Evolutionary conservation across 2,113 vertebrate species (phyloP).

Genomic region (Xiphorhynchus elegans): DNA sequence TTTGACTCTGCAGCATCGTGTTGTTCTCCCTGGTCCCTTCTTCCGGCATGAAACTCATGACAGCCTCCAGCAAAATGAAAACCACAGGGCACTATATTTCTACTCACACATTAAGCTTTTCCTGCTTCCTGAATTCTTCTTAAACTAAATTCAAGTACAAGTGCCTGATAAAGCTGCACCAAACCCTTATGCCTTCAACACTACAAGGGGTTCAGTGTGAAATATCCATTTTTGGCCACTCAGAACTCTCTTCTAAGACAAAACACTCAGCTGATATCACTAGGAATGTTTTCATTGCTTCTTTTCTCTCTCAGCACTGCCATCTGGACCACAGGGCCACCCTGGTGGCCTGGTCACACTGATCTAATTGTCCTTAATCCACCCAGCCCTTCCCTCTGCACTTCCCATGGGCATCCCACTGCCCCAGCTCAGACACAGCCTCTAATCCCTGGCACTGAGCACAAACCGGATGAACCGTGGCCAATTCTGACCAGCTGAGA

Average conservation of each 20-base stretch:
- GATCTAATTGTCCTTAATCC: not conserved
- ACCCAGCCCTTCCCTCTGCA: not conserved
- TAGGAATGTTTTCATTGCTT: not conserved
- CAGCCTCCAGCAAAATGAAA: not conserved
- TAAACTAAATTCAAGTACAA: not conserved
- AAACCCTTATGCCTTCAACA: not conserved
- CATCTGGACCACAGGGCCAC: not conserved
- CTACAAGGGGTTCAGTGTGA: fast-evolving
- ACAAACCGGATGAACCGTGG: not conserved
- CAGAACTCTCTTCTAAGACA: not conserved
- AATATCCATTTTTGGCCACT: no score
- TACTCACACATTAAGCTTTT: not conserved
- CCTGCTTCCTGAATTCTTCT: not conserved
- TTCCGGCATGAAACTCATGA: not conserved
- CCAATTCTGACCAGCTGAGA: not conserved
- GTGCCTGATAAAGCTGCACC: not conserved
- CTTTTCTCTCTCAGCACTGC: not conserved
- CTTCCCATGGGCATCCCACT: fast-evolving
- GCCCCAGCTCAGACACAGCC: not conserved
- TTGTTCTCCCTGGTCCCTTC: not conserved
- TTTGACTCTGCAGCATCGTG: fast-evolving
- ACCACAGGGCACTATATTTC: not conserved
- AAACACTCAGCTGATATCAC: not conserved
- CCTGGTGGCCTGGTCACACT: not conserved
- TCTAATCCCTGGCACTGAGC: not conserved